Conservation (phyloP, 2,113 vertebrate species). For the Microcebus tavaratra region DNA sequence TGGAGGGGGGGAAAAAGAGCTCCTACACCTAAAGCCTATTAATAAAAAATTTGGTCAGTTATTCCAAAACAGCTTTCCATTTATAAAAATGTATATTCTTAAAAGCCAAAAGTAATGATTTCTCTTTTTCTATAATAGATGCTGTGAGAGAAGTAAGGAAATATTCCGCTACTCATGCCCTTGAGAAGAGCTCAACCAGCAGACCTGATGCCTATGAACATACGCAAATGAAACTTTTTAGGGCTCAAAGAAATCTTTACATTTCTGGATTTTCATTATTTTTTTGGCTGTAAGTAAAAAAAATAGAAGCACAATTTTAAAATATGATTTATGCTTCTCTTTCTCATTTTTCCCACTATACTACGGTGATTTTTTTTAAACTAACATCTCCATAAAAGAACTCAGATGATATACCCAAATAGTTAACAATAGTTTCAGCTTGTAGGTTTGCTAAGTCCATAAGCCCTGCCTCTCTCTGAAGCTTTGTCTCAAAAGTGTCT, state of each 20-base stretch:
- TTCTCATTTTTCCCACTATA: not conserved
- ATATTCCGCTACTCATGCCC: conserved; percentile 86
- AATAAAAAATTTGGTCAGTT: not conserved
- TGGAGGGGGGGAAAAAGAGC: not conserved
- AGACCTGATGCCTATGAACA: conserved; percentile 89
- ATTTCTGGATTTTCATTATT: conserved; percentile 97
- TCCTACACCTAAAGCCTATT: not conserved
- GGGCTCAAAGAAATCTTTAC: conserved; percentile 97
- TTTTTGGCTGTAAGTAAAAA: conserved; percentile 95
- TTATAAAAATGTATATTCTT: conserved; percentile 44
- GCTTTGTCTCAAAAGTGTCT: not conserved
- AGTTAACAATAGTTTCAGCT: not conserved
- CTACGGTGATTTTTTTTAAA: not conserved
- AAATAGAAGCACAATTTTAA: conserved; percentile 4
- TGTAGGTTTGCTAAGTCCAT: not conserved
- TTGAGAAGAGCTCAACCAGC: conserved; percentile 81
- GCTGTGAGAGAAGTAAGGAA: conserved; percentile 95
- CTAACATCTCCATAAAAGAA: conserved; percentile 10
- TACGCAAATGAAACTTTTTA: conserved; percentile 97
- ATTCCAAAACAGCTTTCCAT: conserved; percentile 25
- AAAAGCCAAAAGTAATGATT: not conserved
- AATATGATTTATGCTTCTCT: not conserved
- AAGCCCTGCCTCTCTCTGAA: not conserved
- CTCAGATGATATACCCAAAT: not conserved
- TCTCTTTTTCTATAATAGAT: conserved; percentile 84